These are phyloP conservation scores for Brachyalestes nurse DNA, from an alignment of 2,797 vertebrate species.

Conservation along the genomic window DNA sequence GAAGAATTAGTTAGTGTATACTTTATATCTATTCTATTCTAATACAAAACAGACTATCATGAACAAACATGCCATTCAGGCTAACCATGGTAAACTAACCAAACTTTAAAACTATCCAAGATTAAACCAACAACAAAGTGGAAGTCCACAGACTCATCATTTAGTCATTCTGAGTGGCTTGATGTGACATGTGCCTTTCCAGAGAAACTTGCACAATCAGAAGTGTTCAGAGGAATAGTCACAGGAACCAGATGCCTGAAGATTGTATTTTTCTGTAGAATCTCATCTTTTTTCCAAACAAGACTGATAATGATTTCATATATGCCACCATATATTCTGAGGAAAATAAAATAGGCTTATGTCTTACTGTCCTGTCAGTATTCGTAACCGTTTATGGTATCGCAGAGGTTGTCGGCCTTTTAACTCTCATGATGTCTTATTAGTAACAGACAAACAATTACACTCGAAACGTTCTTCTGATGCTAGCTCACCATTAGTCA, in stretches of 20 bases:
- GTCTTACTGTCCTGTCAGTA: conserved; percentile 14
- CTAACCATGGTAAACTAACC: no score
- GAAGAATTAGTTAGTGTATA: background rate
- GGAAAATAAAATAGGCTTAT: background rate
- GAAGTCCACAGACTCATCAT: no score
- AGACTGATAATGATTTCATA: background rate
- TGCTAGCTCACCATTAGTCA: conserved; percentile 30
- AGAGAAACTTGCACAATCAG: no score
- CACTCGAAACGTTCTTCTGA: conserved; percentile 2
- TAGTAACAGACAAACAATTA: conserved; percentile 14
- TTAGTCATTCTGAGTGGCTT: no score
- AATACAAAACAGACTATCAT: background rate
- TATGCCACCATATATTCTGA: background rate
- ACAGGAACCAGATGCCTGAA: background rate
- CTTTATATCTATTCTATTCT: background rate
- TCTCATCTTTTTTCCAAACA: background rate
- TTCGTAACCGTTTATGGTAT: background rate
- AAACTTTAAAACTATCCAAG: no score
- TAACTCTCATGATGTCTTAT: conserved; percentile 11
- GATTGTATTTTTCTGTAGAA: background rate
- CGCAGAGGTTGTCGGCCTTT: conserved; percentile 9
- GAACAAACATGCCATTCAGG: no score
- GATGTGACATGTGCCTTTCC: no score
- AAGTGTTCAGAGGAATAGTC: no score
- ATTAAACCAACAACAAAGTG: no score